Evolutionary conservation across 1,140 invertebrate species (phyloP).

Genomic region (Drosophila littoralis): DNA sequence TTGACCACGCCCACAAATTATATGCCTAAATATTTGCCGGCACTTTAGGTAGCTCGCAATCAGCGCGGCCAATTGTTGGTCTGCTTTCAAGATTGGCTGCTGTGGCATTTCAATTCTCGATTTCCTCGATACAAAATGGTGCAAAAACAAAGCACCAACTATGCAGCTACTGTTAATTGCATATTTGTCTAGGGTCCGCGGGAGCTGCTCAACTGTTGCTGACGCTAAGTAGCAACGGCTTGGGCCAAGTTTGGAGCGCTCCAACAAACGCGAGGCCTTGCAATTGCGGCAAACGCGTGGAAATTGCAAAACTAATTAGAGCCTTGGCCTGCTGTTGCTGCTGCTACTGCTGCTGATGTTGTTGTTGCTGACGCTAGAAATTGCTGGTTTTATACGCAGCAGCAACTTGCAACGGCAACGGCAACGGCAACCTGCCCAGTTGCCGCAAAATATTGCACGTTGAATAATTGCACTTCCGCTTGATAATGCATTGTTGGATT

Average conservation of each 20-base stretch:
- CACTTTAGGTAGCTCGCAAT: conserved; percentile 74
- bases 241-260: conserved; percentile 28
- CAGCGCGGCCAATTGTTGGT: conserved; percentile 61
- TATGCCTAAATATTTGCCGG: conserved; percentile 74
- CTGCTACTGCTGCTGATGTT: conserved; percentile 24
- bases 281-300: conserved; percentile 67
- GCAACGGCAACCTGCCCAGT: conserved; percentile 50
- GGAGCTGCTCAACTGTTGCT: conserved; percentile 63
- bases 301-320: conserved; percentile 83
- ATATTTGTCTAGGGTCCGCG: conserved; percentile 70
- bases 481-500: conserved; percentile 83
- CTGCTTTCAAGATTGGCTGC: conserved; percentile 41
- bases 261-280: conserved; percentile 16
- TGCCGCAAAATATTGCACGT: conserved; percentile 81
- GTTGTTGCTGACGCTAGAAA: conserved; percentile 64
- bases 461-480: conserved; percentile 83
- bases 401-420: conserved; percentile 21
- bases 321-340: conserved; percentile 66
- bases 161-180: conserved; percentile 71
- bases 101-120: conserved; percentile 63
- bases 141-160: conserved; percentile 43
- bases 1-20: conserved; percentile 71
- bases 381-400: conserved; percentile 76
- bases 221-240: conserved; percentile 75
- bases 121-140: conserved; percentile 64